These are phyloP conservation scores for Leuciscus waleckii DNA, from an alignment of 2,797 vertebrate genomes.

Conservation along the genomic window DNA sequence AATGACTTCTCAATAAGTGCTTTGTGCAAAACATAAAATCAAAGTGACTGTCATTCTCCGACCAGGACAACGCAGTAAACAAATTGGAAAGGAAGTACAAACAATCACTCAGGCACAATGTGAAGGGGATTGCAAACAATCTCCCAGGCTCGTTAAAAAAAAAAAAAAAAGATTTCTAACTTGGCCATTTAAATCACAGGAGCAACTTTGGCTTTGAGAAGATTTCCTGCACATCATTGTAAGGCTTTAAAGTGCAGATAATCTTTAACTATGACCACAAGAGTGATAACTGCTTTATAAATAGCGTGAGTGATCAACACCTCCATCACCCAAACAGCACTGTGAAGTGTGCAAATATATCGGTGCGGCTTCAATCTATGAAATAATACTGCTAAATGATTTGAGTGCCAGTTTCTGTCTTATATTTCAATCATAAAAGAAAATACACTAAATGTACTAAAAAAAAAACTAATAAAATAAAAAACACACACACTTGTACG, in stretches of 20 bases:
- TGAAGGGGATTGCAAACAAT: no score
- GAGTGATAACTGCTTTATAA: slow-evolving; percentile 11
- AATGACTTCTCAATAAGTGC: slow-evolving; percentile 73
- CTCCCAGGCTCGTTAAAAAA: no score
- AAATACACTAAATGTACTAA: neutral
- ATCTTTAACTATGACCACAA: neutral
- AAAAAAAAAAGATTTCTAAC: slow-evolving; percentile 21
- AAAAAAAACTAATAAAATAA: neutral
- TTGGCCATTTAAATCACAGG: slow-evolving; percentile 37
- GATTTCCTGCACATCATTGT: slow-evolving; percentile 32
- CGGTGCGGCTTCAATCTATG: neutral
- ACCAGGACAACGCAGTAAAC: slow-evolving; percentile 17
- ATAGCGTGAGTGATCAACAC: neutral
- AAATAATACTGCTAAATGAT: slow-evolving; percentile 34
- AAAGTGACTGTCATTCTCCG: slow-evolving; percentile 5
- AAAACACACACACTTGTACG: neutral
- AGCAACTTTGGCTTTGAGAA: slow-evolving; percentile 30
- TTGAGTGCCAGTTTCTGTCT: slow-evolving; percentile 13
- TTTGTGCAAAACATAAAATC: slow-evolving; percentile 73
- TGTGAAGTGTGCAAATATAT: neutral
- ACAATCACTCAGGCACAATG: slow-evolving; percentile 11
- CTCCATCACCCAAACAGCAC: neutral
- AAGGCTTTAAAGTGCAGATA: slow-evolving; percentile 43
- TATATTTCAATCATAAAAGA: neutral
- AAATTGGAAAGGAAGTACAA: slow-evolving; percentile 9